Conservation (phyloP, 2,888 invertebrate genomes). For the Ochlodes sylvanus region DNA sequence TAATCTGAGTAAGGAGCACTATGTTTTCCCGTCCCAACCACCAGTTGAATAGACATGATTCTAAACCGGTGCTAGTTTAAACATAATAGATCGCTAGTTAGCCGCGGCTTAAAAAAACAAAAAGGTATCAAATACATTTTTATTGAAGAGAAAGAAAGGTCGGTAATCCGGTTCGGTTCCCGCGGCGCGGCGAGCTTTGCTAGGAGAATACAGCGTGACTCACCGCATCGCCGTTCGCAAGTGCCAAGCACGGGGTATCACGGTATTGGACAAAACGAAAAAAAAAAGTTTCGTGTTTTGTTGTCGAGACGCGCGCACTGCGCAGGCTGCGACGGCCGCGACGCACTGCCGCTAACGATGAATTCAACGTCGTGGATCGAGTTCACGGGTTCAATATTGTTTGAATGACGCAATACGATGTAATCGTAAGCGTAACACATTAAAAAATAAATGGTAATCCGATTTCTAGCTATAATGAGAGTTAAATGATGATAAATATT, state of each 20-base stretch:
- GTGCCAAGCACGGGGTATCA: constrained; percentile 49
- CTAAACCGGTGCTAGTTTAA: too few relatives aligned
- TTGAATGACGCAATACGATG: constrained; percentile 25
- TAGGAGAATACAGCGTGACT: constrained; percentile 41
- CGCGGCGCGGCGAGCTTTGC: constrained; percentile 37
- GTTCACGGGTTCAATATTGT: constrained; percentile 4
- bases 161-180: constrained; percentile 40
- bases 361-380: not conserved
- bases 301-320: constrained; percentile 11
- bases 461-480: too few relatives aligned
- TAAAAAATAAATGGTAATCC: too few relatives aligned
- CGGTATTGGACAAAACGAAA: constrained; percentile 35
- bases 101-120: not conserved
- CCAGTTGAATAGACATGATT: too few relatives aligned
- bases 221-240: constrained; percentile 42
- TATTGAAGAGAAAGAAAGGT: constrained; percentile 38
- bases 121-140: not conserved
- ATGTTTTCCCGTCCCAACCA: too few relatives aligned
- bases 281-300: constrained; percentile 33
- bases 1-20: too few relatives aligned
- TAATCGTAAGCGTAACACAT: not conserved
- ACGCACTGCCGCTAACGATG: not conserved
- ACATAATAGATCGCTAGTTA: too few relatives aligned
- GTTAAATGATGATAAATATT: too few relatives aligned
- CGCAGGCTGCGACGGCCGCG: constrained; percentile 7